Base-by-base conservation (phyloP, 2,888 invertebrate species). In the Gonocerus acuteangulatus region DNA sequence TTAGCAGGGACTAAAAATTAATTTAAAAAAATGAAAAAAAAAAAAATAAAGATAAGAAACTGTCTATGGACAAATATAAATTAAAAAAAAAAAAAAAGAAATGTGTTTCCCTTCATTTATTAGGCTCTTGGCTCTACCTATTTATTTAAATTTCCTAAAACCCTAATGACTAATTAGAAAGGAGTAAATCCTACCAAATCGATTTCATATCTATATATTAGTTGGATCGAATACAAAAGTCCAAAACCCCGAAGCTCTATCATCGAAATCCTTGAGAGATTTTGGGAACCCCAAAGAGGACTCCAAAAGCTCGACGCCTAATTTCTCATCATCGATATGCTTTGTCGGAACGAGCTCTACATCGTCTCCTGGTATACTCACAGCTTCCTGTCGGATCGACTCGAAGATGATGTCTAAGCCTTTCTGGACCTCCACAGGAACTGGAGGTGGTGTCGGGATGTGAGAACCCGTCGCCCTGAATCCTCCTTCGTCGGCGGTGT, bases 321-420 rank as follows among this genome's bases (percentile, higher is more conserved):
- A 3, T 3, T 11, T 2, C 4, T 39, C 39, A 3, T 39, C 39
- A 6, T 39, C 7, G 7, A 39, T 2, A n/a, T 15, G n/a, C 15
- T 15, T 39, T 2, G 15, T 15, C 3, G 39, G 39, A 4, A 39
- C n/a, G 7, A 39, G 13, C 39, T 39, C 39, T 15, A 39, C n/a
- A 39, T 39, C 39, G 6, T 32, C 32, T n/a, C 15, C 15, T 15
- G 3, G 3, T 6, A 4, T 15, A 60, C 62, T 67, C 71, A 80
- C 84, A 73, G 82, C 75, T 69, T 81, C 81, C 66, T 80, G 76
- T 71, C 83, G 84, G 68, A 90, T 90, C 70, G 88, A 88, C 62
- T 87, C 89, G 74, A 84, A 90, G 74, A 91, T 91, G 71, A 89
- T 82, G 74, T 90, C 90, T 64, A 91, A 79, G 59, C 89, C 89